Conservation (phyloP, 2,797 vertebrate species). For the Petrocephalus schoutedeni region DNA sequence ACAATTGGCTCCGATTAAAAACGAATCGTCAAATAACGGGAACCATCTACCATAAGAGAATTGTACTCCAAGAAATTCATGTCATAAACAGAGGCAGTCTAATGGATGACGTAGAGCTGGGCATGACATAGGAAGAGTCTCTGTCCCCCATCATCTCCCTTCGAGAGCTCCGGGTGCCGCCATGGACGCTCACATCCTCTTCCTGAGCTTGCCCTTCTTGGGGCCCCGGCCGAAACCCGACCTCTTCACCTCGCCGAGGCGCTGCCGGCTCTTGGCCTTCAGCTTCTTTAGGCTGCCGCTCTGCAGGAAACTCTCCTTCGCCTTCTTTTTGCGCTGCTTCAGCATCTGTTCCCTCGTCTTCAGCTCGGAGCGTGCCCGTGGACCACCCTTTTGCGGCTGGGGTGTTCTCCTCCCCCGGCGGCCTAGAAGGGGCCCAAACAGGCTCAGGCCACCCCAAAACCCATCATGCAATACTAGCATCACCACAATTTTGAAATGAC, state of each 20-base stretch:
- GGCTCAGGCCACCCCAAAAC: background rate
- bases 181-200: conserved; percentile 59
- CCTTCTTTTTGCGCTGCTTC: conserved; percentile 70
- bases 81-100: background rate
- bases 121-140: background rate
- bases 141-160: background rate
- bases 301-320: conserved; percentile 85
- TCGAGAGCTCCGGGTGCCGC: background rate
- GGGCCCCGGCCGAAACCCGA: conserved; percentile 74
- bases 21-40: background rate
- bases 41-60: background rate
- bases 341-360: conserved; percentile 84
- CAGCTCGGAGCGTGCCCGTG: conserved; percentile 70
- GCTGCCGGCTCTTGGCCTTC: conserved; percentile 61
- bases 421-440: conserved; percentile 20
- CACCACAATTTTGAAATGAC: background rate
- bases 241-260: conserved; percentile 66
- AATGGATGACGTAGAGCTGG: background rate
- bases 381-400: conserved; percentile 29
- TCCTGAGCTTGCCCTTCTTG: conserved; percentile 83
- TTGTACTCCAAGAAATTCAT: background rate
- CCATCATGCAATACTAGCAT: background rate
- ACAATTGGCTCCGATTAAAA: background rate
- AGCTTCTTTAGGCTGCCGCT: conserved; percentile 75
- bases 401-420: conserved; percentile 37